These are phyloP conservation scores for Scalopus aquaticus DNA, from an alignment of 2,113 vertebrate genomes.

Conservation along the genomic window DNA sequence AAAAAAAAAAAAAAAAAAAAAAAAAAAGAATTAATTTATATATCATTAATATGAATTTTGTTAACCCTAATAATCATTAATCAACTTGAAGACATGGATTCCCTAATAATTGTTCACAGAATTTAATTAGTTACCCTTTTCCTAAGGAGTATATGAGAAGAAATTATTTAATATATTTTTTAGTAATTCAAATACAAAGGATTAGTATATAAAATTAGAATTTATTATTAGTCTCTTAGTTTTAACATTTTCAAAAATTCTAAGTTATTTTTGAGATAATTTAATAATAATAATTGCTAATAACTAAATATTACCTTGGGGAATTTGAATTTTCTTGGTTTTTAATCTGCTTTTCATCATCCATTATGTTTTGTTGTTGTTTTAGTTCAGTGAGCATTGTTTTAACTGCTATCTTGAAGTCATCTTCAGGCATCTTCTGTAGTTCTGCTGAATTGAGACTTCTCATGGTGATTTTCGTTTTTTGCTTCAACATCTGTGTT, in stretches of 20 bases:
- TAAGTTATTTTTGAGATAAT: neutral
- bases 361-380: too few species aligned
- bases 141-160: neutral
- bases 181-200: neutral
- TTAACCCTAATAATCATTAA: neutral
- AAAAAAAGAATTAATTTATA: too few species aligned
- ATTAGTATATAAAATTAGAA: neutral
- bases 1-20: too few species aligned
- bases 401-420: too few species aligned
- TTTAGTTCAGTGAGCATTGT: too few species aligned
- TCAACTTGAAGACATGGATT: neutral
- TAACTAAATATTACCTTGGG: neutral
- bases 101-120: neutral
- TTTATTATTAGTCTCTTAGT: neutral
- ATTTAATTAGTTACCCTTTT: neutral
- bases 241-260: neutral
- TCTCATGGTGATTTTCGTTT: too few species aligned
- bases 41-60: neutral
- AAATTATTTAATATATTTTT: neutral
- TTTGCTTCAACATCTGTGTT: too few species aligned
- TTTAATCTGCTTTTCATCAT: too few species aligned
- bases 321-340: neutral
- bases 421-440: too few species aligned
- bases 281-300: too few species aligned
- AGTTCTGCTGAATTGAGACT: too few species aligned